Evolutionary conservation across 2,888 invertebrate species (phyloP).

Genomic region (Autographa pulchrina): DNA sequence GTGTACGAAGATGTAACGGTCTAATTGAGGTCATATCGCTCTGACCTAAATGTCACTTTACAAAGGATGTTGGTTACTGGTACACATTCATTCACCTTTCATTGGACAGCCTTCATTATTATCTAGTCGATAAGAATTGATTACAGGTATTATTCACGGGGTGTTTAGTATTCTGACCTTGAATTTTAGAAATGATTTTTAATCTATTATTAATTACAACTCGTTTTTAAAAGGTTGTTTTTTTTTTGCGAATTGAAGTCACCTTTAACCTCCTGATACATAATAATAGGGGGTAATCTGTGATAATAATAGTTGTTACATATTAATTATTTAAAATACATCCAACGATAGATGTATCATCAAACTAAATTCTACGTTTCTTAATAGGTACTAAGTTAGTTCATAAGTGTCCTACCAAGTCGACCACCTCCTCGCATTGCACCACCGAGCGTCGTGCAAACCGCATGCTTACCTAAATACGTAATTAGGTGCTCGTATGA

Average conservation of each 20-base stretch:
- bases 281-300: too few relatives aligned
- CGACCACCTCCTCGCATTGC: slow-evolving; percentile 34
- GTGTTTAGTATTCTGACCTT: slow-evolving; percentile 40
- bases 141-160: slow-evolving; percentile 39
- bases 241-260: background rate
- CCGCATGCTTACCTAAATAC: slow-evolving; percentile 41
- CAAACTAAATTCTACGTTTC: background rate
- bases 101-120: slow-evolving; percentile 19
- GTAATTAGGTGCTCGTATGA: slow-evolving; percentile 45
- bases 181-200: slow-evolving; percentile 38
- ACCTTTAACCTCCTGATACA: too few relatives aligned
- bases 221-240: slow-evolving; percentile 12
- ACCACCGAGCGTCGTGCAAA: slow-evolving; percentile 26
- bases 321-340: too few relatives aligned
- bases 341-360: background rate
- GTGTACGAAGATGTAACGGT: slow-evolving; percentile 12
- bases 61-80: slow-evolving; percentile 17
- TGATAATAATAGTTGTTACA: too few relatives aligned
- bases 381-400: background rate
- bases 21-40: slow-evolving; percentile 28
- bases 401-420: slow-evolving; percentile 12
- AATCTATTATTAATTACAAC: slow-evolving; percentile 28
- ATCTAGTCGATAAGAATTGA: slow-evolving; percentile 35
- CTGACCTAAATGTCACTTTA: slow-evolving; percentile 33
- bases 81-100: slow-evolving; percentile 25